Conservation (phyloP, 2,888 invertebrate species). For the Eupelmus urozonus region DNA sequence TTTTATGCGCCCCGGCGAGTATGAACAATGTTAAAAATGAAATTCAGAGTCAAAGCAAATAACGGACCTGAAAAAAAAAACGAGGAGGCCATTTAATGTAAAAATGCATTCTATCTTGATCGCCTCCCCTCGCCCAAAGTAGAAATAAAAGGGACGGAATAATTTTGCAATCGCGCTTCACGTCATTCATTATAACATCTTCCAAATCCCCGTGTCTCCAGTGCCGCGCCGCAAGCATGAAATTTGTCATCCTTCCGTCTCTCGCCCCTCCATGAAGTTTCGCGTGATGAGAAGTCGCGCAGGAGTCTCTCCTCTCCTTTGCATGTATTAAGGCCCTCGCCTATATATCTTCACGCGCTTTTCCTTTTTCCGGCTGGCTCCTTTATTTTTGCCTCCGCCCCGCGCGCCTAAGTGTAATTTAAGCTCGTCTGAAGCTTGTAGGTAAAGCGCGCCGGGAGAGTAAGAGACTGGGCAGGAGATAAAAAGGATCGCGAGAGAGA, state of each 20-base stretch:
- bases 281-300: constrained; percentile 50
- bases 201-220: constrained; percentile 13
- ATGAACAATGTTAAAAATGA: constrained; percentile 8
- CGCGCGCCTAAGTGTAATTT: constrained; percentile 40
- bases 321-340: constrained; percentile 40
- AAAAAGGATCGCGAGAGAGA: constrained; percentile 2
- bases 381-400: neutral
- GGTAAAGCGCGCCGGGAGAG: constrained; percentile 5
- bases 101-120: constrained; percentile 34
- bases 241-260: constrained; percentile 44
- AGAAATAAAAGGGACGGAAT: constrained; percentile 29
- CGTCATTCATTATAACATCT: constrained; percentile 43
- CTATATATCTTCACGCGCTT: neutral
- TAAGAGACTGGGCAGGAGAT: neutral
- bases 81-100: constrained; percentile 14
- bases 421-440: constrained; percentile 18
- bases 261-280: constrained; percentile 39
- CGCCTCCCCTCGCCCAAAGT: neutral
- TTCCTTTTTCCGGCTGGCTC: neutral
- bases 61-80: neutral
- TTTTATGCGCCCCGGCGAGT: neutral
- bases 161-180: constrained; percentile 30
- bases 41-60: constrained; percentile 7
- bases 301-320: constrained; percentile 45
- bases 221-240: constrained; percentile 24